Percentiles rank a stretch among this genome's conserved stretches.
Evolutionary conservation across 2,888 invertebrate species (phyloP).

Genomic region (Volucella bombylans): DNA sequence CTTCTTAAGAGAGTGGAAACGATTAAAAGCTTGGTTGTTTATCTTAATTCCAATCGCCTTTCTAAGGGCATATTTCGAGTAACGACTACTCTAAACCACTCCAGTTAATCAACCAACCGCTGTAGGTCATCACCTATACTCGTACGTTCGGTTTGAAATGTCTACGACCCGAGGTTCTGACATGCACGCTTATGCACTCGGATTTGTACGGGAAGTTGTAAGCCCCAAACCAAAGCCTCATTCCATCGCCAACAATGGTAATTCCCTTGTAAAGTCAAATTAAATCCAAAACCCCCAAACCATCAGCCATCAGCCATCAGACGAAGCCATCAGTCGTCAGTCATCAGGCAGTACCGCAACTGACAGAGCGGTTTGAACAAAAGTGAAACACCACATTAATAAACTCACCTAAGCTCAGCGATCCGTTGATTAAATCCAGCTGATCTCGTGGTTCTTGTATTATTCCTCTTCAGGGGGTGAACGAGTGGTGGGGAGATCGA

Average conservation of each 20-base stretch:
- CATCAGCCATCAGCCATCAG: slow-evolving; percentile 37
- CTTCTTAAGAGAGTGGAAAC: too few relatives aligned
- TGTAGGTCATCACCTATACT: slow-evolving; percentile 39
- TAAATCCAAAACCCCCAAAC: slow-evolving; percentile 49
- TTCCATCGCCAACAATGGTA: slow-evolving; percentile 12
- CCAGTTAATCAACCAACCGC: slow-evolving; percentile 49
- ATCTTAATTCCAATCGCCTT: slow-evolving; percentile 1
- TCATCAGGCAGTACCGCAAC: slow-evolving; percentile 2
- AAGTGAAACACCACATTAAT: slow-evolving; percentile 71
- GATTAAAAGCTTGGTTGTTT: too few relatives aligned
- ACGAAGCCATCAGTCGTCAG: slow-evolving; percentile 8
- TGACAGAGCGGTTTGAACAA: slow-evolving; percentile 36
- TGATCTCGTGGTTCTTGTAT: slow-evolving; percentile 40
- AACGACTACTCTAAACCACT: background rate
- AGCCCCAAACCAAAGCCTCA: slow-evolving; percentile 41
- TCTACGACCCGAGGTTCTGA: slow-evolving; percentile 27
- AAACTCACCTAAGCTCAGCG: slow-evolving; percentile 63
- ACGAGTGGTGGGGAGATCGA: background rate
- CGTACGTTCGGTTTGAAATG: slow-evolving; percentile 14
- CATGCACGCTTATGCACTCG: slow-evolving; percentile 47
- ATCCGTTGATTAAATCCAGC: slow-evolving; percentile 71
- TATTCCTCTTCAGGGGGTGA: slow-evolving; percentile 12
- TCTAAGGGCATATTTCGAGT: background rate
- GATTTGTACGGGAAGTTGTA: slow-evolving; percentile 56
- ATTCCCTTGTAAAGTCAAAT: slow-evolving; percentile 58